phyloP scores from a whole-genome alignment of 2,113 vertebrate species.

The Arenaria interpres region DNA sequence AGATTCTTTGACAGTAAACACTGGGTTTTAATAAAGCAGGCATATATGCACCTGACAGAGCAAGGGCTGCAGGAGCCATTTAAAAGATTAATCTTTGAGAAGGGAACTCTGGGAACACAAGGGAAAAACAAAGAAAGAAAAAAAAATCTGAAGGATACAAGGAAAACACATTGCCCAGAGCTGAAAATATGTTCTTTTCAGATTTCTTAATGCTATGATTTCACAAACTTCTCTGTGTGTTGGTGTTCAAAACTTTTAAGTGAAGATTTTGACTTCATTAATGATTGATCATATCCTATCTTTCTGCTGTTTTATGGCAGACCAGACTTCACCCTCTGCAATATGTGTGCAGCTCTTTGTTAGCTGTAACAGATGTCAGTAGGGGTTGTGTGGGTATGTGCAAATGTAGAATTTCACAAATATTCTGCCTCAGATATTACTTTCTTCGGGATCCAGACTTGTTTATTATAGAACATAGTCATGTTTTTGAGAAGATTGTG shows the following conservation, averaged over 20 bases:
- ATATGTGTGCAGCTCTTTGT: neutral
- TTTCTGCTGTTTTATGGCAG: neutral
- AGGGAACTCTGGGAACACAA: neutral
- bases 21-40: neutral
- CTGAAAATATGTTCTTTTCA: slow-evolving; percentile 43
- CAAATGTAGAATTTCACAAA: neutral
- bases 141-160: neutral
- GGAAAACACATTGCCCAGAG: slow-evolving; percentile 17
- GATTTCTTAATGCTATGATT: neutral
- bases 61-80: neutral
- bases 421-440: neutral
- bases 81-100: slow-evolving; percentile 36
- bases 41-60: neutral
- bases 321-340: neutral
- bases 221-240: neutral
- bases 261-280: neutral
- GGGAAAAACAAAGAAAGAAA: neutral
- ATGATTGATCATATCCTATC: slow-evolving; percentile 23
- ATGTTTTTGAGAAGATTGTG: neutral
- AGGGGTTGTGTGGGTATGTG: neutral
- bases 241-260: neutral
- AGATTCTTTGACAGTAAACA: neutral
- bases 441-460: neutral
- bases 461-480: neutral
- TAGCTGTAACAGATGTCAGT: neutral